Evolutionary conservation across 2,888 invertebrate genomes (phyloP).

Genomic region (Achlya flavicornis): DNA sequence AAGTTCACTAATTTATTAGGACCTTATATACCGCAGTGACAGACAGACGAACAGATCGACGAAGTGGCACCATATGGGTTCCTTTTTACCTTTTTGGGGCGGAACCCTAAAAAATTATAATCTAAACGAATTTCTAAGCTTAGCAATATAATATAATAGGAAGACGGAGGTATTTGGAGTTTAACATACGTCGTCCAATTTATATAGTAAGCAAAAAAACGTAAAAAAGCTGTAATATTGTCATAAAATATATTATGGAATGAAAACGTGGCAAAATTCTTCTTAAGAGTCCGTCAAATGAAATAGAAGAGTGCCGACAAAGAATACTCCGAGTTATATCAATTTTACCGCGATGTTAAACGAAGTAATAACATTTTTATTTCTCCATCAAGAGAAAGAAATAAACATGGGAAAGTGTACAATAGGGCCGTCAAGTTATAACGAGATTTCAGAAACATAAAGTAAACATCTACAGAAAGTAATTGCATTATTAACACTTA

Average conservation of each 20-base stretch:
- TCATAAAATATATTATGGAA: conserved; percentile 37
- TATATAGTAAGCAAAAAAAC: neutral
- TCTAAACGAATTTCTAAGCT: neutral
- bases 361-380: conserved; percentile 67
- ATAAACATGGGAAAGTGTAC: conserved; percentile 44
- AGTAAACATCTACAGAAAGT: conserved; percentile 21
- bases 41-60: no score
- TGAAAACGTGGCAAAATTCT: conserved; percentile 30
- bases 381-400: conserved; percentile 52
- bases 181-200: neutral
- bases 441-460: conserved; percentile 41
- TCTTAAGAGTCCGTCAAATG: conserved; percentile 45
- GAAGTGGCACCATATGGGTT: no score
- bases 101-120: no score
- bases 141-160: no score
- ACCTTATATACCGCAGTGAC: no score
- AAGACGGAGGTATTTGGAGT: neutral
- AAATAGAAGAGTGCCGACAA: conserved; percentile 54
- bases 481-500: no score
- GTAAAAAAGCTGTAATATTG: conserved; percentile 7
- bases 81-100: no score
- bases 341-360: conserved; percentile 62
- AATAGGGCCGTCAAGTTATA: conserved; percentile 36
- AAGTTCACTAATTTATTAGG: no score
- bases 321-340: conserved; percentile 57